Base-by-base conservation (phyloP, 2,113 vertebrate species). In the Baryphthengus martii region DNA sequence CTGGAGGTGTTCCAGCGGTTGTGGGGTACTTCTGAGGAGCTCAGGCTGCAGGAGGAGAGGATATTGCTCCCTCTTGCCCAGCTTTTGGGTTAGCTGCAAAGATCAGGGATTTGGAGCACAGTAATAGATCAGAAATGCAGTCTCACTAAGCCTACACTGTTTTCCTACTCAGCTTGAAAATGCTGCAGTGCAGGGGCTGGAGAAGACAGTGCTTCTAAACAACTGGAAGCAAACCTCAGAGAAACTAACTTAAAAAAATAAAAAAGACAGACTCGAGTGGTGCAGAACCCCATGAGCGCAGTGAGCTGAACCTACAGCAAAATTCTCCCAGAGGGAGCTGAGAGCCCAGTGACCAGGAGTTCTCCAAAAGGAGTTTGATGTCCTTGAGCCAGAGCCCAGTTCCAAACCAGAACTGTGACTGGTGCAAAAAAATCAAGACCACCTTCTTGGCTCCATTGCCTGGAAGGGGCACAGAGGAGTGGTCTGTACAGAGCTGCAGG, bases 141-240 rank as follows among this genome's bases (percentile, higher is more conserved):
- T 40, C 91, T 84, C 71, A 44, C 85, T 16, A 26, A 83, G 75
- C 23, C 59, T 59, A 44, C 42, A 4, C 72, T 17, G 66, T 52
- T 89, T 85, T 47, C 89, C 63, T 23, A 42, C 72, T 44, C 61
- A 89, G 84, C 77, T 40, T 42, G 66, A 81, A 91, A 95, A 94
- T 93, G 56, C 94, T 97, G 94, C 96, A 96, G 93, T 97, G 94
- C 94, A 95, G 95, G 49, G 91, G 59, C 49, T 78, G 84, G 56
- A 66, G 42, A 40, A 93, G 49, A 71, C 44, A 23, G 49, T 17
- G 56, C 71, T 81, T 95, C 77, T 4, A 85, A 87, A 93, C 71
- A 87, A 37, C 44, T 55, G 50, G 45, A 83, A 74, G 11, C 59
- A 70, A 95, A 68, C 47, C 89, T 87, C 55, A 35, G 0, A 86